Percentiles rank a stretch among this genome's conserved stretches.
Evolutionary conservation across 2,888 invertebrate species (phyloP).

Genomic region (Osmoderma eremita): DNA sequence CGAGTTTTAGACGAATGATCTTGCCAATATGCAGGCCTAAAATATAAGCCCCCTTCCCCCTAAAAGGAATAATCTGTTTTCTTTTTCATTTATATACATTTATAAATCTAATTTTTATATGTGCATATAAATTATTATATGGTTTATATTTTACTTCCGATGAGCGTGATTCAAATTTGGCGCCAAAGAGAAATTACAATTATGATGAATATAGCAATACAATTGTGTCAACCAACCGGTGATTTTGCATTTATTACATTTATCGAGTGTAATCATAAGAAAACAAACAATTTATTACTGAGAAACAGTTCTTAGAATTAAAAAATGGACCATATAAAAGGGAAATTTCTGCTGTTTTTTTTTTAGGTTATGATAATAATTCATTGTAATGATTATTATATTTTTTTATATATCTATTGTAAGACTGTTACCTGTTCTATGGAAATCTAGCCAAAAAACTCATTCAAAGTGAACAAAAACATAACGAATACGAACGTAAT

Average conservation of each 20-base stretch:
- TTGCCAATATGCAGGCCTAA: slow-evolving; percentile 35
- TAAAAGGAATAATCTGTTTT: slow-evolving; percentile 4
- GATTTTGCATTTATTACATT: too few relatives aligned
- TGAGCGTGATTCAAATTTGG: too few relatives aligned
- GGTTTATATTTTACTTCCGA: too few relatives aligned
- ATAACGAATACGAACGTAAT: neutral
- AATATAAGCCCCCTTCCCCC: slow-evolving; percentile 15
- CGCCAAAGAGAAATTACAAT: too few relatives aligned
- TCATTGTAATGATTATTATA: slow-evolving; percentile 27
- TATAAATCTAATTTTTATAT: slow-evolving; percentile 12
- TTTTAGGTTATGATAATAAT: slow-evolving; percentile 10
- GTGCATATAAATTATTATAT: slow-evolving; percentile 4
- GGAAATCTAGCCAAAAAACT: slow-evolving; percentile 53
- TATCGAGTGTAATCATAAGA: too few relatives aligned
- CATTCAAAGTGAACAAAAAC: slow-evolving; percentile 52
- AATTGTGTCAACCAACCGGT: too few relatives aligned
- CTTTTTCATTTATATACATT: slow-evolving; percentile 24
- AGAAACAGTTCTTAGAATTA: neutral
- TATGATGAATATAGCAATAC: too few relatives aligned
- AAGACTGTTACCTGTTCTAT: slow-evolving; percentile 64
- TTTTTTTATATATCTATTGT: slow-evolving; percentile 56
- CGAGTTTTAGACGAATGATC: slow-evolving; percentile 29
- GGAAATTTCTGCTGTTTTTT: slow-evolving; percentile 1
- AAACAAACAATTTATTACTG: too few relatives aligned
- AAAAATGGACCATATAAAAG: slow-evolving; percentile 3